phyloP scores from a whole-genome alignment of 2,888 invertebrate genomes.

The Criorhina ranunculi region DNA sequence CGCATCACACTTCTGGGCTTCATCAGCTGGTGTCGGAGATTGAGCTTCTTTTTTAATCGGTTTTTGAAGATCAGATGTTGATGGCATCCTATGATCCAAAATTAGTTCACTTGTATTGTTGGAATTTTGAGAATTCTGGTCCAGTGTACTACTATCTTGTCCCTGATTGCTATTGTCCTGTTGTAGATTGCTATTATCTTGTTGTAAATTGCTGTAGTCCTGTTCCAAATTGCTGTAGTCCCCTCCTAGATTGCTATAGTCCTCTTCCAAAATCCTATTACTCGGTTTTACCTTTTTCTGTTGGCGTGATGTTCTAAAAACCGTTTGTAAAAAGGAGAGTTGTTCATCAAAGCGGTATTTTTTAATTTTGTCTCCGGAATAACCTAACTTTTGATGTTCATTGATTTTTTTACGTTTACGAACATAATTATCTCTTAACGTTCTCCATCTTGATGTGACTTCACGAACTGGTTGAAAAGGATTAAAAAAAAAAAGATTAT shows the following conservation, averaged over 20 bases:
- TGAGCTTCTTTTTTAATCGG: conserved; percentile 1
- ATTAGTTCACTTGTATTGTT: background rate
- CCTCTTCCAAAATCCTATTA: too few relatives aligned
- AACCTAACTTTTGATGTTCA: background rate
- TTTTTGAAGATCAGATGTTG: background rate
- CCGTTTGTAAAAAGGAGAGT: background rate
- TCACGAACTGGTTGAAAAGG: conserved; percentile 3
- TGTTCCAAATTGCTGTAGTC: too few relatives aligned
- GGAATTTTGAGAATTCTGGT: too few relatives aligned
- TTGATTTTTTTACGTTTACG: background rate
- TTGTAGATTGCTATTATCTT: too few relatives aligned
- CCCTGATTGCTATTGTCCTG: too few relatives aligned
- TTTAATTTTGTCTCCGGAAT: background rate
- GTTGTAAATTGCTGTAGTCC: too few relatives aligned
- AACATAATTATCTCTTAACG: conserved; percentile 22
- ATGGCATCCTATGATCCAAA: background rate
- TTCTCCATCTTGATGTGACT: conserved; percentile 9
- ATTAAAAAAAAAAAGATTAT: too few relatives aligned
- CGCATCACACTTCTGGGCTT: background rate
- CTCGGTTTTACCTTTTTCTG: too few relatives aligned
- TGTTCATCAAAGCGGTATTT: conserved; percentile 7
- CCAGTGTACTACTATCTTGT: too few relatives aligned
- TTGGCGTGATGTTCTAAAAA: background rate
- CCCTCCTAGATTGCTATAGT: too few relatives aligned
- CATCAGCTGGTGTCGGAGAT: background rate